Evolutionary conservation across 2,888 invertebrate species (phyloP), one percentile per base, ranked within the genome.

Genomic region (Drosophila demipolita): DNA sequence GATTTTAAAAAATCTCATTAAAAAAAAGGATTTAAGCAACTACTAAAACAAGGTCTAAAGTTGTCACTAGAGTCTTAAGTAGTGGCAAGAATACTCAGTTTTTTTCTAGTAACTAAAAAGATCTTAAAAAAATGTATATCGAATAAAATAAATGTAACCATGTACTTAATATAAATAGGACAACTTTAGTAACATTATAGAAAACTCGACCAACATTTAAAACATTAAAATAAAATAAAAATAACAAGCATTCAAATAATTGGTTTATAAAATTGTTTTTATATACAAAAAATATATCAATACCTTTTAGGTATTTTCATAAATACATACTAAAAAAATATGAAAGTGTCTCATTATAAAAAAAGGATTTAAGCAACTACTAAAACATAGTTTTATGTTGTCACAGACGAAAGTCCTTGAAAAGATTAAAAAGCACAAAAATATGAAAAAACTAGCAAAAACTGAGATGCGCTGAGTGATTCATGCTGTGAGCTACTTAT

Each of bases 401-500:
- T 38, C 12, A 8, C 4, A 29, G 20, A 42, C 20, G 5, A 2
- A 32, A 15, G 20, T 15, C 2, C 20, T 57, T n/a, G 20, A 38
- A 29, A 8, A 9, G 15, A 20, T 48, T 17, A 6, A 15, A 20
- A 68, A 29, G 26, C 11, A 23, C 36, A 17, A n/a, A 11, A 11
- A 29, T 5, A 29, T 6, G 5, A 4, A 17, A 23, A 23, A 23
- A 35, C 17, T n/a, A n/a, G 65, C 32, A 58, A 49, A 68, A 52
- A 58, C 50, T 36, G n/a, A 35, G 58, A 48, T 53, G 11, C 45
- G 38, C 53, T 60, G 45, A 69, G 70, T 57, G 67, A 52, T 67
- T 52, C 68, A 68, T 57, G 40, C 35, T 32, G 9, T 32, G 15
- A 57, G 58, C 72, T 70, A 76, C 77, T 75, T 75, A 38, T 40